Conservation (phyloP, 1,140 invertebrate species). For the Trichomalopsis sarcophagae region DNA sequence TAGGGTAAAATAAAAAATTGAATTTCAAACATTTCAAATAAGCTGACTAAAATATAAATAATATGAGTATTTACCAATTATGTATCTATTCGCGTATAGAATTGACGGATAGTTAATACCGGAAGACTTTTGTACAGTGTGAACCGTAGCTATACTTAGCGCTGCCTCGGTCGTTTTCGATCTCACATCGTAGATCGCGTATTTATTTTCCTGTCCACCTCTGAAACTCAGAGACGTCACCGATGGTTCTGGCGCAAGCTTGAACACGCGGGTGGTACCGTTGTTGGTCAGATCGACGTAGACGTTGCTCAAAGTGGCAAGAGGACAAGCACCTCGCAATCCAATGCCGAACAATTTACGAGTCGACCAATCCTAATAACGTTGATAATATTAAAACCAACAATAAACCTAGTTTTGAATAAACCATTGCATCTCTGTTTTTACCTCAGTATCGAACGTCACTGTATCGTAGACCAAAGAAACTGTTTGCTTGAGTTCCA, state of each 20-base stretch:
- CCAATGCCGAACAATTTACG: constrained; percentile 90
- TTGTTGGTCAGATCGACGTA: constrained; percentile 89
- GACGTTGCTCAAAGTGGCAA: constrained; percentile 85
- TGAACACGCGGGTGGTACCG: constrained; percentile 75
- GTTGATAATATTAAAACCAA: constrained; percentile 18
- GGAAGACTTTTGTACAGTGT: constrained; percentile 71
- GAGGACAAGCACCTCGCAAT: constrained; percentile 84
- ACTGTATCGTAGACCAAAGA: constrained; percentile 89
- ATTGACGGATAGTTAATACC: constrained; percentile 80
- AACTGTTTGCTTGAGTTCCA: constrained; percentile 90
- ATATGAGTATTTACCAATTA: constrained; percentile 78
- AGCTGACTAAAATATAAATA: background rate
- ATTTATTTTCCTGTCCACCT: constrained; percentile 80
- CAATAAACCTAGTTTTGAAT: background rate
- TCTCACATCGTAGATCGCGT: constrained; percentile 83
- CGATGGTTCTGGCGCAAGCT: constrained; percentile 77
- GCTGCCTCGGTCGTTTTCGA: constrained; percentile 72
- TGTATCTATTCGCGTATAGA: constrained; percentile 87
- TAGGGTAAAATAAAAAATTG: constrained; percentile 54
- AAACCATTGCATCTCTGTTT: background rate
- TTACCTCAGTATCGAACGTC: constrained; percentile 65
- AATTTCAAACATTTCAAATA: constrained; percentile 6
- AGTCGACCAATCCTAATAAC: constrained; percentile 86
- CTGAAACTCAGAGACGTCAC: constrained; percentile 77
- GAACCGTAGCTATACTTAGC: constrained; percentile 82